Evolutionary conservation across 2,113 vertebrate genomes (phyloP).

Genomic region (Puffinus mauretanicus): DNA sequence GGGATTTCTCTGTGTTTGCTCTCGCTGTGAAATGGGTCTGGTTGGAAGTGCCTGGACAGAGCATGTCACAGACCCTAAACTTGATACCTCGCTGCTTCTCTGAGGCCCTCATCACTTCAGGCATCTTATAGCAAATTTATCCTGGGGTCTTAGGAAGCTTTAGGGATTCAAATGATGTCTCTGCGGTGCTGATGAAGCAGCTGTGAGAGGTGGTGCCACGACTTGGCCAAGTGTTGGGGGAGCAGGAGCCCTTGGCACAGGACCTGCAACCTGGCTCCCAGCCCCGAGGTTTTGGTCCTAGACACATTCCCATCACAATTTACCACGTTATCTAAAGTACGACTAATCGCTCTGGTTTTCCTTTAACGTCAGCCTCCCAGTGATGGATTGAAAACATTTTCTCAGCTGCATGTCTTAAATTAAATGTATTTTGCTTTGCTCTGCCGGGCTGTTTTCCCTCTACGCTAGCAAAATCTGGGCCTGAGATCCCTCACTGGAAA

Average conservation of each 20-base stretch:
- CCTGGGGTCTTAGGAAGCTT: background rate
- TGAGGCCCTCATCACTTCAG: background rate
- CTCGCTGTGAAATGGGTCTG: background rate
- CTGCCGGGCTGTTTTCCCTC: background rate
- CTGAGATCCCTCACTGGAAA: background rate
- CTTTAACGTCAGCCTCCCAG: background rate
- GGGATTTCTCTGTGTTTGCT: background rate
- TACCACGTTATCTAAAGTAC: background rate
- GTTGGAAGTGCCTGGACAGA: background rate
- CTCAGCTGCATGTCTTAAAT: constrained; percentile 33
- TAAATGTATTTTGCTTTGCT: constrained; percentile 20
- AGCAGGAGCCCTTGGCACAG: background rate
- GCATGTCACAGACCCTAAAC: background rate
- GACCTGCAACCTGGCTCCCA: background rate
- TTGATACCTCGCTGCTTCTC: background rate
- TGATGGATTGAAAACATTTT: constrained; percentile 30
- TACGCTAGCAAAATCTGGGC: background rate
- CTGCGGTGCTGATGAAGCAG: background rate
- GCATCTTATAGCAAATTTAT: background rate
- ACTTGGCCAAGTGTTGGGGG: background rate
- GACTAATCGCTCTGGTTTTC: background rate
- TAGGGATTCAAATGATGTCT: background rate
- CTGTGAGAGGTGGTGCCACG: background rate
- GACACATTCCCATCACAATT: background rate
- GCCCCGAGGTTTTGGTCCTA: background rate